Evolutionary conservation across 1,140 invertebrate species (phyloP).

Genomic region (Araneus ventricosus): DNA sequence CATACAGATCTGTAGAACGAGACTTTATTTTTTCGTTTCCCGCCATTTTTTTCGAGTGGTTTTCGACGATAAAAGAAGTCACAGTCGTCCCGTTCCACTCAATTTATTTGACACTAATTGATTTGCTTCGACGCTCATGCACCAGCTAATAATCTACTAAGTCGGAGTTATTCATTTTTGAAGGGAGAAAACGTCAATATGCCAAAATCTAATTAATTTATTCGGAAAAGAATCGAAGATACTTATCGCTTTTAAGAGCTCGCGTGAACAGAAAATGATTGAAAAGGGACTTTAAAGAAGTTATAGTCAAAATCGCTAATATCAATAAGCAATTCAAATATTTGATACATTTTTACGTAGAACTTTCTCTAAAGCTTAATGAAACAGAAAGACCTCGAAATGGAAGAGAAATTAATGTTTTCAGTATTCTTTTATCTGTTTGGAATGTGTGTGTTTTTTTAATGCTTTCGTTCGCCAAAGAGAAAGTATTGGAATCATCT

Average conservation of each 20-base stretch:
- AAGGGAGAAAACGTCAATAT: neutral
- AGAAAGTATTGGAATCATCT: no score
- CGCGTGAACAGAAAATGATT: neutral
- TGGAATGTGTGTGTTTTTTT: no score
- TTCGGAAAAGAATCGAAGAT: neutral
- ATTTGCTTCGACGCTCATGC: neutral
- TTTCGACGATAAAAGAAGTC: conserved; percentile 1
- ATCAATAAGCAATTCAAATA: neutral
- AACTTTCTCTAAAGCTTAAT: neutral
- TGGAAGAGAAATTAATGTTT: neutral
- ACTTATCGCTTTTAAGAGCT: neutral
- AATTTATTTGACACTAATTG: conserved; percentile 36
- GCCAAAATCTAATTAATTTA: conserved; percentile 36
- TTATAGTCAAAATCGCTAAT: neutral
- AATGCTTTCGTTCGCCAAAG: no score
- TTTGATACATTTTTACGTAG: neutral
- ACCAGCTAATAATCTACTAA: neutral
- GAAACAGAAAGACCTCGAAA: neutral
- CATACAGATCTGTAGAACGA: neutral
- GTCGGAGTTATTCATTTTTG: conserved; percentile 24
- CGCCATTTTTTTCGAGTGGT: neutral
- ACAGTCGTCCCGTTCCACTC: conserved; percentile 13
- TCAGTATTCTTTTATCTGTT: neutral
- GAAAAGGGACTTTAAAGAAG: neutral
- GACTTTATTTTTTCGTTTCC: neutral